These are phyloP conservation scores for Dicerorhinus sumatrensis DNA, from an alignment of 2,113 vertebrate species.

Conservation along the genomic window DNA sequence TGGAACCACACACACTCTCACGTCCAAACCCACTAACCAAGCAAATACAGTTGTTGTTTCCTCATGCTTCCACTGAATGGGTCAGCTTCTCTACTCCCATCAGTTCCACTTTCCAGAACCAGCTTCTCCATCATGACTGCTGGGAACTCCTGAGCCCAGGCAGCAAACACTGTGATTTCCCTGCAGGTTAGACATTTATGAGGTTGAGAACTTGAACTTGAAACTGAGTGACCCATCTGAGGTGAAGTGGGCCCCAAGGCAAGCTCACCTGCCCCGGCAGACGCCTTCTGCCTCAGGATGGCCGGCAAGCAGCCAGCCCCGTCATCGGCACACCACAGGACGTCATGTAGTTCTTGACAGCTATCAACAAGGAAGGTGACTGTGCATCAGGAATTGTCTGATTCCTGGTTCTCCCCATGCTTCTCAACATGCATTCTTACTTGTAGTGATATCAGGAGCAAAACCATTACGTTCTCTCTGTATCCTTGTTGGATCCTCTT, in stretches of 20 bases:
- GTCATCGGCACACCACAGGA: neutral
- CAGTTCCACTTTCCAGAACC: neutral
- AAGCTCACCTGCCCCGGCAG: neutral
- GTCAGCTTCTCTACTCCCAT: neutral
- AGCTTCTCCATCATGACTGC: neutral
- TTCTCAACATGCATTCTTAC: neutral
- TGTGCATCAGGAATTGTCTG: neutral
- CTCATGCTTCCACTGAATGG: neutral
- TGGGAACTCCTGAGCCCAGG: neutral
- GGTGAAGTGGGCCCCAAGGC: neutral
- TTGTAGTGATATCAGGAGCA: neutral
- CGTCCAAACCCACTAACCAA: neutral
- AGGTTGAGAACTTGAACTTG: neutral
- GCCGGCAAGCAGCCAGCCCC: neutral
- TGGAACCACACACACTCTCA: neutral
- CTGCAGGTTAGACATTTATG: neutral
- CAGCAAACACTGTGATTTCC: neutral
- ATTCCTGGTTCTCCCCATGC: neutral
- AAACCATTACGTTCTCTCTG: neutral
- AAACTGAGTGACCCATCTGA: neutral
- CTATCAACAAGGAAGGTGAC: neutral
- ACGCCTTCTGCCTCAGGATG: neutral
- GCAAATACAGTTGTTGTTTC: neutral
- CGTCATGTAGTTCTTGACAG: neutral
- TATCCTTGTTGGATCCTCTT: neutral